Evolutionary conservation across 2,113 vertebrate species (phyloP), one percentile per base, ranked within the genome.

Genomic region (Pagrus major): DNA sequence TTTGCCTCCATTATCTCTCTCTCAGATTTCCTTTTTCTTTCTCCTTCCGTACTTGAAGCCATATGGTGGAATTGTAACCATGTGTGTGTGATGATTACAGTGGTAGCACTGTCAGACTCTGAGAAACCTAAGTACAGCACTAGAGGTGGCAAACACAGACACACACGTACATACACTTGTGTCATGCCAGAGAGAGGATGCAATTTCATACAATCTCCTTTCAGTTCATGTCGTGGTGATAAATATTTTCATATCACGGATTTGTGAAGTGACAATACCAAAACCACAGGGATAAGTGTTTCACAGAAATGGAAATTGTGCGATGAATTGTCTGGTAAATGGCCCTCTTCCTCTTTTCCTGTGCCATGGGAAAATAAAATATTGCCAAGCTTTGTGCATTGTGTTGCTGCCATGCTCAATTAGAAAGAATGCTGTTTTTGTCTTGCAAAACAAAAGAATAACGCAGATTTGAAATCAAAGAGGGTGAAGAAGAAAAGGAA

Each of bases 1-100:
- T 86, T 76, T 46, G 59, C 68, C 55, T 79, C 63, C 51, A 6
- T 37, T 80, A 58, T 86, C 79, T 82, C 52, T 59, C 59, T 37
- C 63, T 54, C 73, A 7, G 14, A 64, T 87, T 64, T 66, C 70
- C 68, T 66, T 66, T 81, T 42, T 56, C 80, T 59, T 60, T 42
- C 27, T 58, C 61, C 56, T 20, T 71, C 71, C 51, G 64, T 75
- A 80, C 75, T 84, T 55, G 25, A 91, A 90, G 82, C 85, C 87
- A 89, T 82, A 59, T 87, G 86, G 66, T 71, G 41, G 75, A 85
- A 93, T 88, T 87, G 86, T 67, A 85, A 80, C 84, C 92, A 90
- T 88, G 71, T 93, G 89, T 73, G 74, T 82, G 76, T 89, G 90
- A 84, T 81, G 80, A 89, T 81, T 88, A 88, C 78, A 92, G 84